Evolutionary conservation across 2,113 vertebrate genomes (phyloP).

Genomic region (Sciurus niger): DNA sequence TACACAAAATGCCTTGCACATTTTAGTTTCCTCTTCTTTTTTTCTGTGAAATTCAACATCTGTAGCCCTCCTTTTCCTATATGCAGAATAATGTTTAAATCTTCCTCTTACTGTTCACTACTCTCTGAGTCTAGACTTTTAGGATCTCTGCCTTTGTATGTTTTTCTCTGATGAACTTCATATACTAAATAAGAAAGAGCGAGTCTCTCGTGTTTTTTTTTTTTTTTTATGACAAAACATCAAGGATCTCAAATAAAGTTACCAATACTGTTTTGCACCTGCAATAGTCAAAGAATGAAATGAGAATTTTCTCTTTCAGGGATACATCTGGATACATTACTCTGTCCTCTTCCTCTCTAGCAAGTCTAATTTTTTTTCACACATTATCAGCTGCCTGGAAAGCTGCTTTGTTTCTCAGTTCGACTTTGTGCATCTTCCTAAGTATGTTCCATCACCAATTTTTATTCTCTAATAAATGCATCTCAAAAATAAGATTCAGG

Average conservation of each 20-base stretch:
- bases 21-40: neutral
- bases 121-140: neutral
- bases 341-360: neutral
- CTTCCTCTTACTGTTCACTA: neutral
- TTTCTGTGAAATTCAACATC: neutral
- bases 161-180: neutral
- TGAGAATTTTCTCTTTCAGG: neutral
- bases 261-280: neutral
- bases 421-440: neutral
- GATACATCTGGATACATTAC: neutral
- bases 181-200: neutral
- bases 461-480: neutral
- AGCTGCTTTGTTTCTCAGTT: neutral
- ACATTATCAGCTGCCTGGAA: neutral
- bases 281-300: neutral
- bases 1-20: neutral
- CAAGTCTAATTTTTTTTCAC: neutral
- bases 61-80: neutral
- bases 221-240: neutral
- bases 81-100: neutral
- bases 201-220: fast-evolving
- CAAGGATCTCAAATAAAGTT: neutral
- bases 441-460: neutral
- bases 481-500: neutral
- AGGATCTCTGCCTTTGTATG: neutral